A percentile compares a stretch with the other conserved stretches of the same genome.
Evolutionary conservation across 2,888 invertebrate species (phyloP).

Genomic region (Cosmorhoe ocellata): DNA sequence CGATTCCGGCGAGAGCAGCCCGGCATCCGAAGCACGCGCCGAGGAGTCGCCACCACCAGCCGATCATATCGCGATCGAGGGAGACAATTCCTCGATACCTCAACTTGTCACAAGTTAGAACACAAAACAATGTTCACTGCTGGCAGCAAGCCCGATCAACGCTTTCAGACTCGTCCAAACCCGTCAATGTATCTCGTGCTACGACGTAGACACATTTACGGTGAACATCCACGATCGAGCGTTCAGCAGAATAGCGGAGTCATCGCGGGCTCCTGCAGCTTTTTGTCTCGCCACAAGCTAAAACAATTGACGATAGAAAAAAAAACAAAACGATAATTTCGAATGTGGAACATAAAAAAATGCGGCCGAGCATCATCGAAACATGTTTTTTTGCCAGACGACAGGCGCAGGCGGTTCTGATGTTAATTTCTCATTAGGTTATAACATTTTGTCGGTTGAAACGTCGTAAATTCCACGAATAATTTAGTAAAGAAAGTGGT

Average conservation of each 20-base stretch:
- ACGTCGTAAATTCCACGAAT: conserved; percentile 81
- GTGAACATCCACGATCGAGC: conserved; percentile 32
- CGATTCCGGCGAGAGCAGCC: conserved; percentile 59
- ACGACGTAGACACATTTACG: conserved; percentile 38
- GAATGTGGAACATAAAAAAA: conserved; percentile 68
- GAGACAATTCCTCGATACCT: conserved; percentile 49
- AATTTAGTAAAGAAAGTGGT: conserved; percentile 81
- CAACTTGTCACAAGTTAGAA: conserved; percentile 43
- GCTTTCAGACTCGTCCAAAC: conserved; percentile 35
- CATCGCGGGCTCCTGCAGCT: conserved; percentile 70
- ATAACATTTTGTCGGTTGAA: conserved; percentile 78
- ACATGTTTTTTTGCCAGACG: conserved; percentile 71
- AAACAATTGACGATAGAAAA: conserved; percentile 70
- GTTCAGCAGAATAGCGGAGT: conserved; percentile 62
- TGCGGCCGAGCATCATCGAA: conserved; percentile 53
- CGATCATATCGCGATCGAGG: conserved; percentile 75
- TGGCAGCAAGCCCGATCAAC: conserved; percentile 44
- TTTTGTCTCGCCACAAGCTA: conserved; percentile 59
- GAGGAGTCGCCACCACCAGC: conserved; percentile 60
- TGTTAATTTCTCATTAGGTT: conserved; percentile 81
- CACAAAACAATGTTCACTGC: conserved; percentile 49
- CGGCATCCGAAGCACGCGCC: conserved; percentile 79
- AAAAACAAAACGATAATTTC: conserved; percentile 66
- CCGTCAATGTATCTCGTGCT: conserved; percentile 52
- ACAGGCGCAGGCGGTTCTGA: conserved; percentile 58